These are phyloP conservation scores for Ceratosolen fusciceps DNA, from an alignment of 1,140 invertebrate species.

Conservation along the genomic window DNA sequence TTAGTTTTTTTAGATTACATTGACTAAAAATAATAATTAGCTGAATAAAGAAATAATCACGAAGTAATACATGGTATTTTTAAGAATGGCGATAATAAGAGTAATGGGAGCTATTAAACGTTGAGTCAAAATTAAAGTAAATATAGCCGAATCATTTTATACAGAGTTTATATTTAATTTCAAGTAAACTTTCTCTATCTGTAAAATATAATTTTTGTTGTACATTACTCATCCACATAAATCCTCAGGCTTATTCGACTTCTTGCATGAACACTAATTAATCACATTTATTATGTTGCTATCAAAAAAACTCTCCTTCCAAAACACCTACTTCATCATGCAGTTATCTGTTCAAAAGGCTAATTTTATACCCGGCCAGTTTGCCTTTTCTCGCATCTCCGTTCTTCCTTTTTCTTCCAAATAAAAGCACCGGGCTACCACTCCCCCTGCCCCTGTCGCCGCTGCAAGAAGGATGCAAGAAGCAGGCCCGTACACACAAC, in stretches of 20 bases:
- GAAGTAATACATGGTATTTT: neutral
- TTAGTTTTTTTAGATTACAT: too few species aligned
- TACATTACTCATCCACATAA: constrained; percentile 11
- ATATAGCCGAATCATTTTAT: neutral
- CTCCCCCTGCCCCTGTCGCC: neutral
- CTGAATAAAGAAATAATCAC: too few species aligned
- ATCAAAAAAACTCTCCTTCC: constrained; percentile 27
- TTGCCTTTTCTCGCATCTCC: constrained; percentile 28
- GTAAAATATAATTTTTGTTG: neutral
- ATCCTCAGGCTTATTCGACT: neutral
- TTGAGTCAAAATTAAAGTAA: neutral
- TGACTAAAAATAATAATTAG: too few species aligned
- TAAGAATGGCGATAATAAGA: neutral
- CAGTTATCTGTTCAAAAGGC: constrained; percentile 40
- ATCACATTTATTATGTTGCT: constrained; percentile 42
- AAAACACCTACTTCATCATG: constrained; percentile 43
- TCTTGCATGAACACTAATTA: constrained; percentile 35
- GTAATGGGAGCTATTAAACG: neutral
- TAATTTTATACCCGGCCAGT: constrained; percentile 39
- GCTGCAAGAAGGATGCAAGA: neutral
- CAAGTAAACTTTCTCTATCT: neutral
- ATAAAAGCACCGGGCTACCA: constrained; percentile 24
- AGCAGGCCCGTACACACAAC: too few species aligned
- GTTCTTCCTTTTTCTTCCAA: neutral
- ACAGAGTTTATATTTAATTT: constrained; percentile 1